These are phyloP conservation scores for Calosoma granatense DNA, from an alignment of 1,140 invertebrate genomes.

Conservation along the genomic window DNA sequence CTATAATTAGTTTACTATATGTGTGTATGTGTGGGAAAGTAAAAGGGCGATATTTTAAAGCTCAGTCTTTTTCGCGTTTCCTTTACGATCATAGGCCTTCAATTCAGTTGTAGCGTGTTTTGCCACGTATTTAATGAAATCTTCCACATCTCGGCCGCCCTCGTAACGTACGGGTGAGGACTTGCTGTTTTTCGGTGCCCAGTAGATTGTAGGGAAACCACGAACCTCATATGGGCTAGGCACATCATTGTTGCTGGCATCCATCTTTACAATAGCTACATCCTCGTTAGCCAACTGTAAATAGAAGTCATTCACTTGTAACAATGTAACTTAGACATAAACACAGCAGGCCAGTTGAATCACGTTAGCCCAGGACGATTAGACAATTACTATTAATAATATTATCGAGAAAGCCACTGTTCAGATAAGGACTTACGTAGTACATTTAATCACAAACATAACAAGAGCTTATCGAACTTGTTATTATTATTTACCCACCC, in stretches of 20 bases:
- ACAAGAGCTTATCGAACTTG: too few relatives aligned
- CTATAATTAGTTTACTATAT: too few relatives aligned
- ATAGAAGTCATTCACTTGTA: background rate
- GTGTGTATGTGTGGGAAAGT: background rate
- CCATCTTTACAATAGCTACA: conserved; percentile 93
- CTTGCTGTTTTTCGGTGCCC: conserved; percentile 80
- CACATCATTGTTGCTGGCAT: conserved; percentile 98
- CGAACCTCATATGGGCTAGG: conserved; percentile 83
- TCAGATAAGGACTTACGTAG: too few relatives aligned
- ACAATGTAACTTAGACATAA: too few relatives aligned
- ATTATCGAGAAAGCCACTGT: too few relatives aligned
- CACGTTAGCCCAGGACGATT: too few relatives aligned
- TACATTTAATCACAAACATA: too few relatives aligned
- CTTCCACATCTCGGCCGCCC: conserved; percentile 87
- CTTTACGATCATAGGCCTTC: conserved; percentile 78
- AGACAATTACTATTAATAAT: too few relatives aligned
- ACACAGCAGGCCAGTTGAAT: background rate
- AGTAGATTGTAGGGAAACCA: conserved; percentile 97
- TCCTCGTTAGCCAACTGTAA: conserved; percentile 72
- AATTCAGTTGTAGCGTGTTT: conserved; percentile 84
- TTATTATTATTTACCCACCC: too few relatives aligned
- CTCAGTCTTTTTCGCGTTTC: conserved; percentile 78
- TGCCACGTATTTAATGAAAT: conserved; percentile 94
- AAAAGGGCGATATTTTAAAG: conserved; percentile 34
- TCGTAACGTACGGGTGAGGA: conserved; percentile 83